A percentile compares a stretch with the other conserved stretches of the same genome.
phyloP scores from a whole-genome alignment of 2,797 vertebrate species.

The Sebastes jordani region DNA sequence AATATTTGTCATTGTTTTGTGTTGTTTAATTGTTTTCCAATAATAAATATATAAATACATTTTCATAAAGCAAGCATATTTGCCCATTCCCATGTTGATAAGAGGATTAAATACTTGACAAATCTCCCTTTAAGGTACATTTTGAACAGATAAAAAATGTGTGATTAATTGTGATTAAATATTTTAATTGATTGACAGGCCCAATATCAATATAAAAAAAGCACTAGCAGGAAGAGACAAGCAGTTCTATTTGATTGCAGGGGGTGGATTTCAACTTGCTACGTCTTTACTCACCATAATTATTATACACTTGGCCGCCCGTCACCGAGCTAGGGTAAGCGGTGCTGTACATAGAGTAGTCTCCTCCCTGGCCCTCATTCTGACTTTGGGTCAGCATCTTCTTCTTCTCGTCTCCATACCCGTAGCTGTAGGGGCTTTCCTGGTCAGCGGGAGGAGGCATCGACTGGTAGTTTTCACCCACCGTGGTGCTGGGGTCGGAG shows the following conservation, averaged over 20 bases:
- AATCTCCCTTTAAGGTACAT: too few species aligned
- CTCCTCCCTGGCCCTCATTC: conserved; percentile 48
- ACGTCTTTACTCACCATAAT: conserved; percentile 59
- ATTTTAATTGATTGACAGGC: too few species aligned
- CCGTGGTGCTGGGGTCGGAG: conserved; percentile 2
- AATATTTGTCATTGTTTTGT: too few species aligned
- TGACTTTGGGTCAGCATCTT: conserved; percentile 75
- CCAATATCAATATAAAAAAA: not conserved
- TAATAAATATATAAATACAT: too few species aligned
- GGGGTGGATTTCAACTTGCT: not conserved
- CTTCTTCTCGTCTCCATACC: conserved; percentile 82
- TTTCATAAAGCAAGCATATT: too few species aligned
- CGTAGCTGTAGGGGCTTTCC: conserved; percentile 82
- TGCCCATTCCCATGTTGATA: too few species aligned
- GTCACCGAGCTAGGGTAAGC: conserved; percentile 79
- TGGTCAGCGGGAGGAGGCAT: conserved; percentile 79
- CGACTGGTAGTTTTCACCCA: conserved; percentile 68
- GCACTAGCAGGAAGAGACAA: not conserved
- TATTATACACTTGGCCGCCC: conserved; percentile 67
- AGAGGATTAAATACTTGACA: too few species aligned
- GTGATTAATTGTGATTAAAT: too few species aligned
- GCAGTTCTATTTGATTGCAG: not conserved
- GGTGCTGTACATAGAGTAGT: conserved; percentile 81
- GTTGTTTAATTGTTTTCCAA: too few species aligned
- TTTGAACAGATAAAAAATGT: too few species aligned